These are phyloP conservation scores for Tachyglossus aculeatus DNA, from an alignment of 2,797 vertebrate genomes.

Conservation along the genomic window DNA sequence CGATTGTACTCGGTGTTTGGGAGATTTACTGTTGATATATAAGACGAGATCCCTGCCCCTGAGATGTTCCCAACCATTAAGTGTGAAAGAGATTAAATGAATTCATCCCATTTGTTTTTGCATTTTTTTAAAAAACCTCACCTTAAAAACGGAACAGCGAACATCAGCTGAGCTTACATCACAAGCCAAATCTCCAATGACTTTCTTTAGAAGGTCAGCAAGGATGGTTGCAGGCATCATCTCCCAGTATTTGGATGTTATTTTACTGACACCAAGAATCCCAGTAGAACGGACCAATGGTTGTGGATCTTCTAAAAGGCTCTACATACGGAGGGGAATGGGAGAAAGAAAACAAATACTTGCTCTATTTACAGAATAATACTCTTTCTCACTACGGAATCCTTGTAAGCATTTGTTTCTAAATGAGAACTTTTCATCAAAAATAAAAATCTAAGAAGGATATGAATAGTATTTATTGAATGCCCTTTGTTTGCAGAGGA, in stretches of 20 bases:
- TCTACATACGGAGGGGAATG: conserved; percentile 65
- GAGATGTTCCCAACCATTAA: no score
- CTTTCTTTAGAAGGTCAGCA: conserved; percentile 88
- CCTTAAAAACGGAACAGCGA: conserved; percentile 94
- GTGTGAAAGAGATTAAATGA: background rate
- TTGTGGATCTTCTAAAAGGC: conserved; percentile 87
- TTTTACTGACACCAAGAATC: conserved; percentile 87
- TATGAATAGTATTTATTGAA: no score
- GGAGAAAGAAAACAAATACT: background rate
- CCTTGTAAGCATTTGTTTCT: background rate
- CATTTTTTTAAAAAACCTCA: conserved; percentile 48
- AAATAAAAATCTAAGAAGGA: no score
- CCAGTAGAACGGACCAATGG: conserved; percentile 89
- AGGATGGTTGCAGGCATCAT: conserved; percentile 86
- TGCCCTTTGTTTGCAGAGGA: no score
- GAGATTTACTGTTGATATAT: background rate
- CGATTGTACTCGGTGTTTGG: no score
- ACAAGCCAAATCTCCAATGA: conserved; percentile 80
- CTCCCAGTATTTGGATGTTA: conserved; percentile 91
- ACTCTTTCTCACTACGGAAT: no score
- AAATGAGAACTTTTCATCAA: background rate
- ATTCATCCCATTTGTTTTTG: background rate
- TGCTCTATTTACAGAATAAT: no score
- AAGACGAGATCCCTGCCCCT: no score
- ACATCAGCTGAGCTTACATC: conserved; percentile 90